A percentile compares a stretch with the other conserved stretches of the same genome.
These are phyloP conservation scores for Lobophora halterata DNA, from an alignment of 2,888 invertebrate species.

Conservation along the genomic window DNA sequence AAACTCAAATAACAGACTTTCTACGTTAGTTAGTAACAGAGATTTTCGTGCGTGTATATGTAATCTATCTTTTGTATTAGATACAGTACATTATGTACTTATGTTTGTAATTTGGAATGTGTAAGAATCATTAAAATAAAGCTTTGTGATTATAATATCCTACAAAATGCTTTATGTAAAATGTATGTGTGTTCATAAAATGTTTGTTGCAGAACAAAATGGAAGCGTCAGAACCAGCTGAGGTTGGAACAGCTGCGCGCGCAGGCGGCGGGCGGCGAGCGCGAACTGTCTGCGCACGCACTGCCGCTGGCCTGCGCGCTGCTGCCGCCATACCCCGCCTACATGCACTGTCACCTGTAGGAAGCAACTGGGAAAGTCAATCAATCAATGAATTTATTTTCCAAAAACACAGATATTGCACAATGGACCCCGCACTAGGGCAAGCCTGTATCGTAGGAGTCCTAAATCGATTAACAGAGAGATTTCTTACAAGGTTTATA, in stretches of 20 bases:
- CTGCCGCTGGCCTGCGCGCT: slow-evolving; percentile 69
- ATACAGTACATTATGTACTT: background rate
- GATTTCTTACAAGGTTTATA: too few relatives aligned
- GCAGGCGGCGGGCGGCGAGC: slow-evolving; percentile 88
- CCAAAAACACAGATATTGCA: too few relatives aligned
- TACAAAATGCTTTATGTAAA: too few relatives aligned
- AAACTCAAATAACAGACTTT: background rate
- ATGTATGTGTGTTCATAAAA: too few relatives aligned
- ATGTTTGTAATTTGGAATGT: too few relatives aligned
- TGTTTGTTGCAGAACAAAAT: slow-evolving; percentile 85
- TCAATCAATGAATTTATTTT: background rate
- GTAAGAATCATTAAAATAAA: too few relatives aligned
- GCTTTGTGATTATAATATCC: too few relatives aligned
- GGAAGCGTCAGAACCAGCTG: slow-evolving; percentile 94
- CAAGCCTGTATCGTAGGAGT: too few relatives aligned
- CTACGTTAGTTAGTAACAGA: too few relatives aligned
- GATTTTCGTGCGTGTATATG: background rate
- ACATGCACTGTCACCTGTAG: slow-evolving; percentile 74
- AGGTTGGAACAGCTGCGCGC: slow-evolving; percentile 92
- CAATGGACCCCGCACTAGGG: too few relatives aligned
- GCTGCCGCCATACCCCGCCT: slow-evolving; percentile 69
- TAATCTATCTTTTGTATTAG: slow-evolving; percentile 7
- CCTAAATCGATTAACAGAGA: too few relatives aligned
- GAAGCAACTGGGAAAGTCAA: background rate
- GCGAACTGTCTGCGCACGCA: slow-evolving; percentile 62